A percentile compares a stretch with the other conserved stretches of the same genome.
Conservation (phyloP, 1,140 invertebrate species). For the Eciton burchellii region DNA sequence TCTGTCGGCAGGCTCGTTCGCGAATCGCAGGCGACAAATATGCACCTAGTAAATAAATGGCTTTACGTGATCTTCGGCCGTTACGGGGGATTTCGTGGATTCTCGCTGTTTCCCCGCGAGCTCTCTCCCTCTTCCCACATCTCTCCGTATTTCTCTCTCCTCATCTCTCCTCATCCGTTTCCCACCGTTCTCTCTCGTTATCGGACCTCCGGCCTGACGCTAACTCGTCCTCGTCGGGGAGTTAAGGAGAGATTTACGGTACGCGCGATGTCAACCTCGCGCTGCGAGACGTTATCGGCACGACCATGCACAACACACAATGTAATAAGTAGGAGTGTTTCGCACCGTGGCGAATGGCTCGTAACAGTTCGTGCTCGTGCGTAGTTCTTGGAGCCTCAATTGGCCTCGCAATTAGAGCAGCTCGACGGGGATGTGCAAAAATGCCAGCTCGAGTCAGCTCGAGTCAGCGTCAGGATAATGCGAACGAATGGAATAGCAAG, state of each 20-base stretch:
- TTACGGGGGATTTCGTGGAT: constrained; percentile 8
- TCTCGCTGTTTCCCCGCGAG: not conserved
- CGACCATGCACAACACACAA: constrained; percentile 32
- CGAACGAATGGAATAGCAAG: constrained; percentile 8
- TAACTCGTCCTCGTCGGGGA: constrained; percentile 14
- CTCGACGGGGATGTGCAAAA: constrained; percentile 17
- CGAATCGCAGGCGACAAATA: constrained; percentile 59
- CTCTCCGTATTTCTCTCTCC: not conserved
- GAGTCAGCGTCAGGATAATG: constrained; percentile 45
- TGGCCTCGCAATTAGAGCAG: constrained; percentile 47
- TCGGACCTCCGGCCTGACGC: not conserved
- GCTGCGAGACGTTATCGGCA: constrained; percentile 25
- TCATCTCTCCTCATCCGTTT: not conserved
- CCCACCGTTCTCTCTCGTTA: constrained; percentile 30
- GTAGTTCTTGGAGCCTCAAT: constrained; percentile 9
- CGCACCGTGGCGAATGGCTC: not conserved
- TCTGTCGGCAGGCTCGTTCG: constrained; percentile 64
- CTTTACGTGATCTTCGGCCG: constrained; percentile 53
- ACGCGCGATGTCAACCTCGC: constrained; percentile 4
- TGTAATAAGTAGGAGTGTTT: constrained; percentile 40
- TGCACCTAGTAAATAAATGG: constrained; percentile 50
- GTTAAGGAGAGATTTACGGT: constrained; percentile 24
- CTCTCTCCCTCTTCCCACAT: not conserved
- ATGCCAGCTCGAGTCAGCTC: not conserved
- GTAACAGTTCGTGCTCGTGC: constrained; percentile 10